Evolutionary conservation across 2,888 invertebrate species (phyloP), one percentile per base, ranked within the genome.

Genomic region (Agrotis puta): DNA sequence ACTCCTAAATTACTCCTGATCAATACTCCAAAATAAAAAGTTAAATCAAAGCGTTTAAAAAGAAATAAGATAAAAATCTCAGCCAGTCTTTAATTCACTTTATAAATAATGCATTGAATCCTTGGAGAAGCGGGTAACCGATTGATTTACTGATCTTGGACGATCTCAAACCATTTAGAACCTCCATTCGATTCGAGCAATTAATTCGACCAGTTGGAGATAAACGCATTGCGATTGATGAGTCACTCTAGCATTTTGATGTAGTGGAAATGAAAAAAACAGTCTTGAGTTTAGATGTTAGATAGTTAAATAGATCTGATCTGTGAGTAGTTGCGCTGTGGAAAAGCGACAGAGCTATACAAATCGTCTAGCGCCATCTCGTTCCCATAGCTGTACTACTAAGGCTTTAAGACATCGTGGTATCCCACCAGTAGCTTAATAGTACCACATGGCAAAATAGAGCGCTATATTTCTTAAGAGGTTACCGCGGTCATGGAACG

Each of bases 111-210:
- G 64, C 66, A 78, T 78, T 82, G 51, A 74, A 73, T 84, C 72
- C 51, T 22, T 56, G 57, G 43, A 71, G 24, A 24, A 70, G 66
- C 64, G 66, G 64, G 65, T 77, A 78, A 71, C 64, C 69, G 84
- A 70, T 82, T 84, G 82, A 84, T 81, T 78, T 82, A 78, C 72
- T 72, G 82, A 78, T 82, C 69, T 74, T 56, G 51, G 56, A 73
- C 45, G 67, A 74, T 74, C 64, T 78, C 47, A 48, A 57, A 81
- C 33, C 56, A 33, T 56, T 33, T 56, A 56, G 56, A 33, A 56
- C 27, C 64, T 68, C 72, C 68, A 59, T 65, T 77, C 39, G 53
- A 71, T 67, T 74, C 56, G 9, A 74, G 62, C 70, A 80, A 82
- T 83, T 78, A 82, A 82, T 75, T 84, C 63, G 39, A 65, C 73